Percentiles rank a stretch among this genome's conserved stretches.
These are phyloP conservation scores for Sebastes vulpes DNA, from an alignment of 2,797 vertebrate genomes.

Conservation along the genomic window DNA sequence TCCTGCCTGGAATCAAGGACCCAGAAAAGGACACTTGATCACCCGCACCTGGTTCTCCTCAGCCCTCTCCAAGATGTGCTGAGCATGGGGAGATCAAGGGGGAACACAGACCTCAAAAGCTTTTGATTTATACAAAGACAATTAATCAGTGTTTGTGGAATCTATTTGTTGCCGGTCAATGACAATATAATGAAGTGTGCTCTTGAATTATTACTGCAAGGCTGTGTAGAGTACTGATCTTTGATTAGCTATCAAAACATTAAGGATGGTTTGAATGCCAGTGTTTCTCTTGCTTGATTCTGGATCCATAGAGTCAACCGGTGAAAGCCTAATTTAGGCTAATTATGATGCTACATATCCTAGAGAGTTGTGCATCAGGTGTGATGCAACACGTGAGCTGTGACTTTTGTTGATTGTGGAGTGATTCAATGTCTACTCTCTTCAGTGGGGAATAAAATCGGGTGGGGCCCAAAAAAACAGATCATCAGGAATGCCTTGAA, in stretches of 20 bases:
- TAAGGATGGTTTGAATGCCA: background rate
- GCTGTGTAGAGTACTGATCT: background rate
- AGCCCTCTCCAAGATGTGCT: conserved; percentile 1
- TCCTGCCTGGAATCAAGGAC: conserved; percentile 62
- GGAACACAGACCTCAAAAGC: conserved; percentile 26
- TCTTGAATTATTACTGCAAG: background rate
- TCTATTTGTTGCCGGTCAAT: conserved; percentile 7
- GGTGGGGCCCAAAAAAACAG: background rate
- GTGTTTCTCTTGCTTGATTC: background rate
- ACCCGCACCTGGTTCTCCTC: conserved; percentile 63
- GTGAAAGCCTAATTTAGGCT: background rate
- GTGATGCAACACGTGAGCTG: background rate
- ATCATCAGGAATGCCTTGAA: background rate
- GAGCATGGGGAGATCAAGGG: background rate
- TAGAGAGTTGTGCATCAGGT: background rate
- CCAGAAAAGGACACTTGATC: conserved; percentile 71
- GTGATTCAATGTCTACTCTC: background rate
- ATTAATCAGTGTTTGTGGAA: conserved; percentile 24
- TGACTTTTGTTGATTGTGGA: background rate
- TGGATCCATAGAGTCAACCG: background rate
- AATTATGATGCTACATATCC: background rate
- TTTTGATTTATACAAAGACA: background rate
- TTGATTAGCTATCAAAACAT: conserved; percentile 18
- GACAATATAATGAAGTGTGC: conserved; percentile 5
- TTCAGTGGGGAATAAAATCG: background rate